phyloP scores from a whole-genome alignment of 2,888 invertebrate species.

The Byasa hedistus region DNA sequence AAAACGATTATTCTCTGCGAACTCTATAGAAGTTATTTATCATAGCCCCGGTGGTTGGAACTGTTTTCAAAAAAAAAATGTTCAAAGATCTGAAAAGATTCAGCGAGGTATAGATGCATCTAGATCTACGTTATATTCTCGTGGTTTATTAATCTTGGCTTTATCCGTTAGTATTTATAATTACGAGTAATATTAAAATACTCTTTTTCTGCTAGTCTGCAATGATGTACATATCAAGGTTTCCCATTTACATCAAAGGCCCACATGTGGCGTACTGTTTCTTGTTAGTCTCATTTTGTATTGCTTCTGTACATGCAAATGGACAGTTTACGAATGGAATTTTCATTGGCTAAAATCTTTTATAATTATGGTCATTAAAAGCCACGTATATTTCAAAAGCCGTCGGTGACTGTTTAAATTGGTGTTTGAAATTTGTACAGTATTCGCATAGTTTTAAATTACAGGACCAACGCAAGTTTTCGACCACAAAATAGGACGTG shows the following conservation, averaged over 20 bases:
- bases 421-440: constrained; percentile 11
- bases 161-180: too few species aligned
- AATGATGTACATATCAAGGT: too few species aligned
- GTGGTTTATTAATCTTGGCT: too few species aligned
- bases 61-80: too few species aligned
- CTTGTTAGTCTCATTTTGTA: too few species aligned
- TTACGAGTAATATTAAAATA: too few species aligned
- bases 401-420: neutral
- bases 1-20: neutral
- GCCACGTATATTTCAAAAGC: neutral
- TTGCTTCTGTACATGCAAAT: neutral
- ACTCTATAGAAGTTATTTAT: neutral
- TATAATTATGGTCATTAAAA: neutral
- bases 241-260: too few species aligned
- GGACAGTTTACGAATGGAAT: neutral
- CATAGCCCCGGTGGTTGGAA: neutral
- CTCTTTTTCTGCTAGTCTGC: too few species aligned
- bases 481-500: neutral
- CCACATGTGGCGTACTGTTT: too few species aligned
- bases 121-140: too few species aligned
- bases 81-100: too few species aligned
- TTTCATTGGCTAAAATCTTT: neutral
- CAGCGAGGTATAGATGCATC: too few species aligned
- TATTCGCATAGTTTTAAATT: constrained; percentile 12
- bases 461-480: constrained; percentile 8